Evolutionary conservation across 1,140 invertebrate genomes (phyloP).

Genomic region (Zaprionus africanus): DNA sequence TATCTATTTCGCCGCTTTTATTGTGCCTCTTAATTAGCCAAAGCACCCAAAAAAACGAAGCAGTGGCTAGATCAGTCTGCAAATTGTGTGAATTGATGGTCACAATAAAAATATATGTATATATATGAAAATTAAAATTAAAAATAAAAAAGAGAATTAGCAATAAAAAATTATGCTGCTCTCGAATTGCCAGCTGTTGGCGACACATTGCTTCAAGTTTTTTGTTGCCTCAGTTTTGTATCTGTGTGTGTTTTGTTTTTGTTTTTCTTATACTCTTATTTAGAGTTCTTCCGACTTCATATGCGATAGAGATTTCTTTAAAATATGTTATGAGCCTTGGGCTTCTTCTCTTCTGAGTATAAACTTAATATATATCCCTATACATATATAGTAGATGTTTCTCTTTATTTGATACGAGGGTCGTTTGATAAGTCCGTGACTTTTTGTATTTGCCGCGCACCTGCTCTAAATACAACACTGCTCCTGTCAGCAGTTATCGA

Average conservation of each 20-base stretch:
- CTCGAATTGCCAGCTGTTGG: conserved; percentile 69
- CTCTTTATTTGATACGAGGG: not conserved
- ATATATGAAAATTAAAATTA: conserved; percentile 30
- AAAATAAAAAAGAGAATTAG: conserved; percentile 43
- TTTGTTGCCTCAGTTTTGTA: conserved; percentile 7
- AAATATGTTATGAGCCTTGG: too few species aligned
- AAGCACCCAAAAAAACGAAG: not conserved
- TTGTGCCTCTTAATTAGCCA: conserved; percentile 11
- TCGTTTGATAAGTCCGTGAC: too few species aligned
- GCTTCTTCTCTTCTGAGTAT: too few species aligned
- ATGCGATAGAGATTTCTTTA: not conserved
- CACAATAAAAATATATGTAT: conserved; percentile 19
- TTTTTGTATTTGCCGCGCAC: too few species aligned
- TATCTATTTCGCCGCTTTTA: conserved; percentile 2
- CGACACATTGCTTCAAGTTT: conserved; percentile 63
- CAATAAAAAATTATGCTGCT: conserved; percentile 58
- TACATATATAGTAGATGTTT: not conserved
- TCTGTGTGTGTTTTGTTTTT: conserved; percentile 25
- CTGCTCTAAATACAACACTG: too few species aligned
- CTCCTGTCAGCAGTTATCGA: too few species aligned
- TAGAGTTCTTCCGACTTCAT: not conserved
- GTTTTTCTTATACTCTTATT: conserved; percentile 23
- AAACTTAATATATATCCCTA: too few species aligned
- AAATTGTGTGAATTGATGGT: conserved; percentile 16
- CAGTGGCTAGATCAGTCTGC: conserved; percentile 1